Conservation (phyloP, 2,113 vertebrate genomes). For the Mystacornis crossleyi region DNA sequence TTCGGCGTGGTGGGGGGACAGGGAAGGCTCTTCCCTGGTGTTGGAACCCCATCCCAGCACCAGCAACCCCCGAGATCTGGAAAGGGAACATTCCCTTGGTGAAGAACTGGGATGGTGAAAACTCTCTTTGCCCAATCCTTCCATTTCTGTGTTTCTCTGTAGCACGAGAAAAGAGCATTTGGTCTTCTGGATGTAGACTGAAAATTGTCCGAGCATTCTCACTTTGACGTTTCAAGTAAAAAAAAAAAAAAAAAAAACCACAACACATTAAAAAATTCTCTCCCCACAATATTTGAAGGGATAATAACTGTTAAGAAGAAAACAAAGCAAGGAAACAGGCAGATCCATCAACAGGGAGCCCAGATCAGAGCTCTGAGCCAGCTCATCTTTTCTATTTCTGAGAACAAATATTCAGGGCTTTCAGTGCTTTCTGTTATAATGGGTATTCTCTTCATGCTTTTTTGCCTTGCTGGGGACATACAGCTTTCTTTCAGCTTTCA, state of each 20-base stretch:
- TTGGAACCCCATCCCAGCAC: not conserved
- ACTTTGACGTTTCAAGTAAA: not conserved
- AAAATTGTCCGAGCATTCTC: not conserved
- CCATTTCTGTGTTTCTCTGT: not conserved
- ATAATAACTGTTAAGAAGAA: not conserved
- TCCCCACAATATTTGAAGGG: not conserved
- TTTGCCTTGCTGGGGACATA: not conserved
- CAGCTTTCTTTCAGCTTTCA: not conserved
- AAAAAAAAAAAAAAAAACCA: not conserved
- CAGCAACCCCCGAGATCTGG: not conserved
- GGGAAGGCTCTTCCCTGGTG: not conserved
- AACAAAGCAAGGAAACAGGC: not conserved
- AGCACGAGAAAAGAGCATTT: not conserved
- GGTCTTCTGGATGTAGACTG: not conserved
- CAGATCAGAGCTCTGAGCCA: not conserved
- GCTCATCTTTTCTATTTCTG: not conserved
- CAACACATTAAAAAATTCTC: not conserved
- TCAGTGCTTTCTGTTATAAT: not conserved
- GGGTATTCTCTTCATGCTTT: not conserved
- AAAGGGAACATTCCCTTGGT: not conserved
- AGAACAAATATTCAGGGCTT: conserved; percentile 11
- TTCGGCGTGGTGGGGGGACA: accelerated
- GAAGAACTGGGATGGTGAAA: not conserved
- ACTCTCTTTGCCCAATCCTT: not conserved
- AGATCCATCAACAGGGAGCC: not conserved